A percentile compares a stretch with the other conserved stretches of the same genome.
These are phyloP conservation scores for Tetragonula clypearis DNA, from an alignment of 1,140 invertebrate genomes.

Conservation along the genomic window DNA sequence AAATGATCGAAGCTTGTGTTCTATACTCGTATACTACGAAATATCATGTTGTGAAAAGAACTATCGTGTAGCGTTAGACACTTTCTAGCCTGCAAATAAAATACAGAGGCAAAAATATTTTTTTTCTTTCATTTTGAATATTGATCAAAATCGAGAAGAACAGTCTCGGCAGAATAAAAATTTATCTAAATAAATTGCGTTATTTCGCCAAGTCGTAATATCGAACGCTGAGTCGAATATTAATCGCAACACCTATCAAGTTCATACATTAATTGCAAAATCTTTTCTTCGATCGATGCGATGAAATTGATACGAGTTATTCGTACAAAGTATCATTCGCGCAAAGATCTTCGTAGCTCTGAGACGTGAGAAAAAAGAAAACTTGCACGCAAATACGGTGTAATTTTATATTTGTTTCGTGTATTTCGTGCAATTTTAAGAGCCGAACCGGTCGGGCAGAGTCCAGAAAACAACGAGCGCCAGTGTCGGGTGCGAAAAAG, in stretches of 20 bases:
- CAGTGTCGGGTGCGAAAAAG: slow-evolving; percentile 58
- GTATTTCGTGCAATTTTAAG: not conserved
- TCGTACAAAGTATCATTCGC: not conserved
- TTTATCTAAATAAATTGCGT: not conserved
- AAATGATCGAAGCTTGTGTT: not conserved
- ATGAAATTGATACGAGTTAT: not conserved
- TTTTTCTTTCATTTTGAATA: not conserved
- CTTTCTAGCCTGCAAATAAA: too few species aligned
- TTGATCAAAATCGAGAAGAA: not conserved
- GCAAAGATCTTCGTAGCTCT: not conserved
- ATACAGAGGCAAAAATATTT: too few species aligned
- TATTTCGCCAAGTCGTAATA: not conserved
- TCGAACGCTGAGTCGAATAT: not conserved
- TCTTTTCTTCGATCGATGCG: too few species aligned
- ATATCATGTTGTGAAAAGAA: not conserved
- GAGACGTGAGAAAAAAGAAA: not conserved
- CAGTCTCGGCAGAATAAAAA: not conserved
- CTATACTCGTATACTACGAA: not conserved
- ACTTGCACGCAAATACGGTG: too few species aligned
- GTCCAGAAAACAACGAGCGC: not conserved
- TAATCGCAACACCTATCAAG: too few species aligned
- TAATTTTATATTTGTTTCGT: not conserved
- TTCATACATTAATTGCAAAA: not conserved
- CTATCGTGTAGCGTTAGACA: too few species aligned
- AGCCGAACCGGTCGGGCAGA: not conserved